phyloP scores from a whole-genome alignment of 2,113 vertebrate genomes.

The Salvelinus namaycush region DNA sequence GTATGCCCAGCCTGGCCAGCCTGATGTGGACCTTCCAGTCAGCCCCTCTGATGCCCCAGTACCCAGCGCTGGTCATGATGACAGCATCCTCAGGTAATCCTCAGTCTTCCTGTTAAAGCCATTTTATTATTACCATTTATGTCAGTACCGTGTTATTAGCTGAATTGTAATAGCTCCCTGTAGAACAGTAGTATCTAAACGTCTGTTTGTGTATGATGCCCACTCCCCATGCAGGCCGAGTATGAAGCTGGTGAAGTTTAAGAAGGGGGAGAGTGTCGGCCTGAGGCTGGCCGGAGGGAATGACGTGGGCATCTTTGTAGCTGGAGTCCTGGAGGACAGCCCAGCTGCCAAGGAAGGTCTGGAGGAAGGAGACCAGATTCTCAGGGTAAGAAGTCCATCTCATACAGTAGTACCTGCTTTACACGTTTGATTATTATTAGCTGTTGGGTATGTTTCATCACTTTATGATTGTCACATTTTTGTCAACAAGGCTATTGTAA shows the following conservation, averaged over 20 bases:
- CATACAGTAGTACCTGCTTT: too few relatives aligned
- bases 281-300: slow-evolving; percentile 96
- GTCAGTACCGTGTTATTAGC: neutral
- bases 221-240: slow-evolving; percentile 88
- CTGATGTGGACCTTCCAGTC: slow-evolving; percentile 96
- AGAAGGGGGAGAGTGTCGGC: slow-evolving; percentile 97
- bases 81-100: slow-evolving; percentile 89
- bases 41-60: slow-evolving; percentile 94
- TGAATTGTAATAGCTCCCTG: neutral
- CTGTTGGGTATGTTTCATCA: too few relatives aligned
- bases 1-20: slow-evolving; percentile 96
- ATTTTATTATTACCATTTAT: neutral
- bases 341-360: slow-evolving; percentile 97
- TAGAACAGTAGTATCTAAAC: neutral
- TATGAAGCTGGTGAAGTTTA: slow-evolving; percentile 99
- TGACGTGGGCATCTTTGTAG: slow-evolving; percentile 98
- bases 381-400: slow-evolving; percentile 82
- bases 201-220: slow-evolving; percentile 7
- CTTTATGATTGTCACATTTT: too few relatives aligned
- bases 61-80: slow-evolving; percentile 89
- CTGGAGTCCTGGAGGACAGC: slow-evolving; percentile 96
- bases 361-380: slow-evolving; percentile 98
- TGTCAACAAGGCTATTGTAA: too few relatives aligned
- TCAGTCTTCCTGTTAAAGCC: neutral
- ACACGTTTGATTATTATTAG: too few relatives aligned